Evolutionary conservation across 2,113 vertebrate species (phyloP).

Genomic region (Rhinolophus sinicus): DNA sequence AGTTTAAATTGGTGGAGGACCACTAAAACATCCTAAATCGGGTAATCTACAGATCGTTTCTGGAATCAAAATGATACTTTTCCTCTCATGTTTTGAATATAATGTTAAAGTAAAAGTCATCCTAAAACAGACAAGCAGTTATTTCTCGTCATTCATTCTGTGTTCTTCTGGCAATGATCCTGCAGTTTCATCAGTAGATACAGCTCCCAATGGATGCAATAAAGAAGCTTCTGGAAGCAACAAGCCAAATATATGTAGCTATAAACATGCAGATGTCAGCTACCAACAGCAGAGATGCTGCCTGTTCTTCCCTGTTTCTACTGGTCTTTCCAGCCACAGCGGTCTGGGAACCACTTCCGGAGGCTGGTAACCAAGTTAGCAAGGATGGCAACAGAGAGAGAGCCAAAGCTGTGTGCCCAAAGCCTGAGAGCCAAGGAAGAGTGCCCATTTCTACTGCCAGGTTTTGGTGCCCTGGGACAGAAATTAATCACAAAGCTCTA

Average conservation of each 20-base stretch:
- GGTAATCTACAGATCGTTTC: not conserved
- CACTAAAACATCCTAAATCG: not conserved
- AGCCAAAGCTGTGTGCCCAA: not conserved
- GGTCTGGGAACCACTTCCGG: not conserved
- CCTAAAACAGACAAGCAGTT: not conserved
- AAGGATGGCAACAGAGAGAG: not conserved
- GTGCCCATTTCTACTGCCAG: no score
- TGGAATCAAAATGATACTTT: not conserved
- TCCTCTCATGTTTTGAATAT: not conserved
- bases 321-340: not conserved
- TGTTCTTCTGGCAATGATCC: not conserved
- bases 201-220: not conserved
- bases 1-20: no score
- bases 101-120: not conserved
- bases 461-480: not conserved
- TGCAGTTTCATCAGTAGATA: not conserved
- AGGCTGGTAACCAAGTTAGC: no score
- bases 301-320: not conserved
- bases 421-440: not conserved
- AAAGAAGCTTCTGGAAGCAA: not conserved
- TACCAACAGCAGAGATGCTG: not conserved
- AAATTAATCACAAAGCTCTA: not conserved
- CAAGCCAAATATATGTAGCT: not conserved
- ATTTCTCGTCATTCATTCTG: not conserved
- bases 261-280: accelerated